Percentiles rank a stretch among this genome's conserved stretches.
These are phyloP conservation scores for Oncopeltus fasciatus DNA, from an alignment of 1,140 invertebrate genomes.

Conservation along the genomic window DNA sequence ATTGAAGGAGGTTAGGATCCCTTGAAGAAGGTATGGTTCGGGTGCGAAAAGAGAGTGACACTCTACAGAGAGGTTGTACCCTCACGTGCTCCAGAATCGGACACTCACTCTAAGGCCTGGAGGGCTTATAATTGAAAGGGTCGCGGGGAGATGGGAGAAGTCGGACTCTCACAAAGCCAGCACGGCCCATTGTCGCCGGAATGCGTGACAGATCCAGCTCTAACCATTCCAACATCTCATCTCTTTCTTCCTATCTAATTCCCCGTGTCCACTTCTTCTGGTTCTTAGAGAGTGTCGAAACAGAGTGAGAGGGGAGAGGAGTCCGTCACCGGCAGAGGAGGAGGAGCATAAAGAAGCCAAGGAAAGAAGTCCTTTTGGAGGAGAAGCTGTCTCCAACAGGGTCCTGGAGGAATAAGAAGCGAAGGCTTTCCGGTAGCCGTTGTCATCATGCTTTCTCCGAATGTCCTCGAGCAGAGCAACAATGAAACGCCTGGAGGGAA, in stretches of 20 bases:
- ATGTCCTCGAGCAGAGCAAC: too few relatives aligned
- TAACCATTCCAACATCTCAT: slow-evolving; percentile 1
- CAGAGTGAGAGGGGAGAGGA: not conserved
- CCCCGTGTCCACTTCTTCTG: not conserved
- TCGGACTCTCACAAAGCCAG: too few relatives aligned
- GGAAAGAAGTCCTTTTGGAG: not conserved
- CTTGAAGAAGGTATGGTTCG: too few relatives aligned
- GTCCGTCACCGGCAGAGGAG: not conserved
- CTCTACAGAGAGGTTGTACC: too few relatives aligned
- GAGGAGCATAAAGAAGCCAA: not conserved
- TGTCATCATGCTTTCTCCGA: not conserved
- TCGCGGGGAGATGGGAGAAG: not conserved
- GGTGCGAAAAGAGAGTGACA: too few relatives aligned
- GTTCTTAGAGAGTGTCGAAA: not conserved
- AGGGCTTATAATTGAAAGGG: not conserved
- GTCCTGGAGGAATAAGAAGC: not conserved
- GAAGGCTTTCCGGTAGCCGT: not conserved
- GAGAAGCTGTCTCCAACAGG: not conserved
- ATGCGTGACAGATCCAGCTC: not conserved
- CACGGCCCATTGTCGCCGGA: not conserved
- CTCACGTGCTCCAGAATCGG: too few relatives aligned
- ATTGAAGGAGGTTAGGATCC: too few relatives aligned
- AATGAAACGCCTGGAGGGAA: too few relatives aligned
- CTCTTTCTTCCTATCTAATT: not conserved
- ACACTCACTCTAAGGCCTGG: too few relatives aligned